These are phyloP conservation scores for Cantharis rufa DNA, from an alignment of 2,888 invertebrate species.

Conservation along the genomic window DNA sequence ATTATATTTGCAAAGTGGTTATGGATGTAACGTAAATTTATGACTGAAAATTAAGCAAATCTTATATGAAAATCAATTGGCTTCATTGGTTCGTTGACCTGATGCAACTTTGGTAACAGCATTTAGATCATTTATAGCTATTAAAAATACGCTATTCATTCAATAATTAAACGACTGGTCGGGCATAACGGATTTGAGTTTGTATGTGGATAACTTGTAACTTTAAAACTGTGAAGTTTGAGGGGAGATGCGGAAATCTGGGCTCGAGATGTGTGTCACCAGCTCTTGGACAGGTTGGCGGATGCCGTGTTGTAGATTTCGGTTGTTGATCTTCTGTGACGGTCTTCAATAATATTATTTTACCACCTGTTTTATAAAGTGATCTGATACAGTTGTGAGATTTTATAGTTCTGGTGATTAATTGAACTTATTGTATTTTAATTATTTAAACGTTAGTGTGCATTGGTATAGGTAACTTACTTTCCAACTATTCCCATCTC, in stretches of 20 bases:
- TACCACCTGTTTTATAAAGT: conserved; percentile 12
- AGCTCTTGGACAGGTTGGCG: conserved; percentile 35
- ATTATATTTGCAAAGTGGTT: background rate
- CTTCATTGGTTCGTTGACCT: conserved; percentile 14
- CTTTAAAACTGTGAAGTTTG: conserved; percentile 22
- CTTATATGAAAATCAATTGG: background rate
- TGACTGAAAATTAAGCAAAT: background rate
- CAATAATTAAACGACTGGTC: conserved; percentile 34
- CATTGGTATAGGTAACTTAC: background rate
- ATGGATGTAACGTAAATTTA: background rate
- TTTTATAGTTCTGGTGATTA: background rate
- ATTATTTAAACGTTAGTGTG: background rate
- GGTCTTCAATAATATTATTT: conserved; percentile 12
- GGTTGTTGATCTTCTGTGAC: conserved; percentile 35
- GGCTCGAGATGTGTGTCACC: conserved; percentile 44
- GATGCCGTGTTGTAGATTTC: conserved; percentile 37
- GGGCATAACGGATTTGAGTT: conserved; percentile 30
- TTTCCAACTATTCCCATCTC: background rate
- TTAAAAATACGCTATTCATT: conserved; percentile 28
- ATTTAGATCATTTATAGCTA: conserved; percentile 19
- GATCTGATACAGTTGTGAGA: background rate
- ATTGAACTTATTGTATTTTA: background rate
- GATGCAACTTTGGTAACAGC: conserved; percentile 3
- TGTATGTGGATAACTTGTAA: conserved; percentile 17
- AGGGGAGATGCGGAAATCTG: conserved; percentile 39